Base-by-base conservation (phyloP, 1,140 invertebrate genomes). In the Cylas formicarius region DNA sequence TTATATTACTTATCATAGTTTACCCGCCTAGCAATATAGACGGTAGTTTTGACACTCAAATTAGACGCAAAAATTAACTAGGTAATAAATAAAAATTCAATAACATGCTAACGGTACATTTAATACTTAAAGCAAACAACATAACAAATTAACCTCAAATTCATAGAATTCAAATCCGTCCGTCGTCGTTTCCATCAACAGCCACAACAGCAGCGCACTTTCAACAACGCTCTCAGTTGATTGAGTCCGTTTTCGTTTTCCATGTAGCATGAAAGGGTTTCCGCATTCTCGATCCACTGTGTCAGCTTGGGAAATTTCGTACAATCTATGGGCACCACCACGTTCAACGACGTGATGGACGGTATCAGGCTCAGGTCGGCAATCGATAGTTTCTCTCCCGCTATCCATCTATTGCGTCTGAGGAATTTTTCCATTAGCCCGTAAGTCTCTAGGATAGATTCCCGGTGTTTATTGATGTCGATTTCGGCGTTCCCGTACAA, bases 301-400 rank as follows among this genome's bases (percentile, higher is more conserved):
- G 45, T 44, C n/a, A 55, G 43, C 18, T 52, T 50, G n/a, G 55
- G 53, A 43, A 48, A 60, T 10, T 44, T 27, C n/a, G 49, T 48
- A 18, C 36, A 34, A n/a, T 47, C 44, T 5, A 60, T 44, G 2
- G 53, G 55, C 6, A 60, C 49, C 1, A 60, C 6, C 19, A 65
- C 67, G 56, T 72, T 59, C 9, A 60, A 50, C 23, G 58, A 48
- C 6, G 47, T 57, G 17, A 65, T 53, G 11, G 55, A 57, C 4
- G 55, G 44, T 5, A 56, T 50, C 6, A 70, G 56, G 20, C 59
- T 53, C 28, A 67, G 62, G 49, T 71, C 74, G 14, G 73, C 75
- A 21, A 77, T 64, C 3, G 74, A 74, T 4, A 76, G 38, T 20
- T 60, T 43, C 11, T 67, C 57, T 7, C 67, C 67, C 8, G 65